Percentiles rank a stretch among this genome's conserved stretches.
Evolutionary conservation across 2,113 vertebrate species (phyloP).

Genomic region (Gobio gobio): DNA sequence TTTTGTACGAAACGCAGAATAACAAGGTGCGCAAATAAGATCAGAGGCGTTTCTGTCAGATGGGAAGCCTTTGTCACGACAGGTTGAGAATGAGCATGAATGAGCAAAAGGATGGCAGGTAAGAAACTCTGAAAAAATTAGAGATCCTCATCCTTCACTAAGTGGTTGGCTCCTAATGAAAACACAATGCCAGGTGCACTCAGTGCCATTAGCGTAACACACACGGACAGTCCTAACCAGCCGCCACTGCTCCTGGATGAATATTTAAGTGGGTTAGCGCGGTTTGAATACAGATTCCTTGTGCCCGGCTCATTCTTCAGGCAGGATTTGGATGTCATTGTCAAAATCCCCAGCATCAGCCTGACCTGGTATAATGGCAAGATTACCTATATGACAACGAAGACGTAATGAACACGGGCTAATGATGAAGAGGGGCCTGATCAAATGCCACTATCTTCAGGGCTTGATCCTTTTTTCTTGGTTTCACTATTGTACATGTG

Average conservation of each 20-base stretch:
- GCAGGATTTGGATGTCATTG: slow-evolving; percentile 33
- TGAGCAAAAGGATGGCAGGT: background rate
- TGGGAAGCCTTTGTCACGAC: background rate
- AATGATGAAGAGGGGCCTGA: slow-evolving; percentile 5
- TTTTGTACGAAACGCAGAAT: slow-evolving; percentile 24
- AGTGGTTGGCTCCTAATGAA: slow-evolving; percentile 20
- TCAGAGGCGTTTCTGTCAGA: slow-evolving; percentile 1
- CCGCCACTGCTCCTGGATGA: slow-evolving; percentile 13
- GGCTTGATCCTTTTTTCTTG: background rate
- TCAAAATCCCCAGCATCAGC: slow-evolving; percentile 20
- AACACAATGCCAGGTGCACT: slow-evolving; percentile 30
- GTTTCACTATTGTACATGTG: background rate
- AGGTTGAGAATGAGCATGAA: background rate
- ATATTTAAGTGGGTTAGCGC: slow-evolving; percentile 1
- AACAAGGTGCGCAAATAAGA: slow-evolving; percentile 1
- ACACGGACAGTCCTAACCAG: background rate
- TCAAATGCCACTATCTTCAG: slow-evolving; percentile 11
- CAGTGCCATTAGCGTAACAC: slow-evolving; percentile 24
- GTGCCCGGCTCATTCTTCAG: slow-evolving; percentile 11
- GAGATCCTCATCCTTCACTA: background rate
- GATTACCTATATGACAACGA: slow-evolving; percentile 3
- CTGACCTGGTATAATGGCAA: background rate
- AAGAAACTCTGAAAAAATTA: background rate
- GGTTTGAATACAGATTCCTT: slow-evolving; percentile 45
- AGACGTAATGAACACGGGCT: background rate